Conservation (phyloP, 2,888 invertebrate species). For the Isoperla grammatica region DNA sequence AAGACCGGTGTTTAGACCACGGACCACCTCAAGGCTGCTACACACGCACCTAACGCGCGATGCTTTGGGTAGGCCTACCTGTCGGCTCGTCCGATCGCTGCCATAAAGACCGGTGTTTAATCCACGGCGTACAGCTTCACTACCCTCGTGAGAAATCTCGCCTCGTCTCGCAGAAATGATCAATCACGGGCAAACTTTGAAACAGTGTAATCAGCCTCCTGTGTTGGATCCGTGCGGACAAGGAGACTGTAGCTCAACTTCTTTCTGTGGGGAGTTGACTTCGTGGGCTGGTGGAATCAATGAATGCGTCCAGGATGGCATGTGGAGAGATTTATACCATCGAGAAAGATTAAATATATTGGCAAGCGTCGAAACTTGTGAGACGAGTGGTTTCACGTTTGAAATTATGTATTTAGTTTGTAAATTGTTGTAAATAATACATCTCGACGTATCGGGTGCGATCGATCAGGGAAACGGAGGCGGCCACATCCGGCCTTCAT, state of each 20-base stretch:
- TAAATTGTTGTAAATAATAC: slow-evolving; percentile 2
- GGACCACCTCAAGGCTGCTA: too few species aligned
- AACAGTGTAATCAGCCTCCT: slow-evolving; percentile 5
- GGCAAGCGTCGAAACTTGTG: not conserved
- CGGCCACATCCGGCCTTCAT: slow-evolving; percentile 18
- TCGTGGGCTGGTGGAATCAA: not conserved
- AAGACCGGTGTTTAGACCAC: too few species aligned
- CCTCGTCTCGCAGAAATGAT: slow-evolving; percentile 13
- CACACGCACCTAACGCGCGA: too few species aligned
- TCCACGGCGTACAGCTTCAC: slow-evolving; percentile 13
- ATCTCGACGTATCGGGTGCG: slow-evolving; percentile 13
- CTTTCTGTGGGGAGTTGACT: slow-evolving; percentile 7
- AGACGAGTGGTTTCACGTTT: not conserved
- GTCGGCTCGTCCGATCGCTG: too few species aligned
- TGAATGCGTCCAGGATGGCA: not conserved
- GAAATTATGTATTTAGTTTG: slow-evolving; percentile 19
- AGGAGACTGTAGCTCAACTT: slow-evolving; percentile 1
- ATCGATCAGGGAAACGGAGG: slow-evolving; percentile 1
- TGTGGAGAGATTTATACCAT: not conserved
- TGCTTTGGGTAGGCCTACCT: too few species aligned
- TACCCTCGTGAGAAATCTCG: slow-evolving; percentile 24
- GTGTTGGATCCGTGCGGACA: not conserved
- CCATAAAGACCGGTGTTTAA: slow-evolving; percentile 12
- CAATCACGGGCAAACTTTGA: slow-evolving; percentile 14
- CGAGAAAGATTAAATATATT: too few species aligned